A percentile compares a stretch with the other conserved stretches of the same genome.
Conservation (phyloP, 2,888 invertebrate genomes). For the Boloria selene region DNA sequence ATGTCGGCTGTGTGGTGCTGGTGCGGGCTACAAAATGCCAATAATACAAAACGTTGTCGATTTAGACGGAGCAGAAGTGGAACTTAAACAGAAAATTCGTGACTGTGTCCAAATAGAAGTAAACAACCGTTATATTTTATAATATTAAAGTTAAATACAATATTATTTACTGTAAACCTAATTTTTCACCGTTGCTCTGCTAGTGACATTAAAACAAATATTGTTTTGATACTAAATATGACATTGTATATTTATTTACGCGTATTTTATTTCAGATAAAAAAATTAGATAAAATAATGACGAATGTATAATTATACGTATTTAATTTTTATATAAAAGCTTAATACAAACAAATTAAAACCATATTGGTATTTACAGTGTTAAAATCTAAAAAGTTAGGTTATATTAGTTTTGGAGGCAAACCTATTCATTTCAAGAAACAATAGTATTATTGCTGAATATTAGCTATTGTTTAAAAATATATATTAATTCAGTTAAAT, state of each 20-base stretch:
- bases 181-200: background rate
- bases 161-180: background rate
- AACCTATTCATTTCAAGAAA: too few relatives aligned
- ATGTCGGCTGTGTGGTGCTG: constrained; percentile 76
- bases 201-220: background rate
- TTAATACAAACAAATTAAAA: too few relatives aligned
- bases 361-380: background rate
- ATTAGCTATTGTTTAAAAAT: background rate
- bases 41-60: constrained; percentile 70
- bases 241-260: background rate
- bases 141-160: background rate
- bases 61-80: constrained; percentile 56
- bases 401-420: constrained; percentile 1
- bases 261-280: too few relatives aligned
- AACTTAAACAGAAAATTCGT: constrained; percentile 68
- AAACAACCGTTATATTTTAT: constrained; percentile 27
- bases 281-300: too few relatives aligned
- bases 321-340: too few relatives aligned
- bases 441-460: too few relatives aligned
- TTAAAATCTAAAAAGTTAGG: constrained; percentile 11
- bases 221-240: constrained; percentile 12
- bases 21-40: constrained; percentile 79
- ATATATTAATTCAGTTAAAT: background rate
- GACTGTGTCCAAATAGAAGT: constrained; percentile 78
- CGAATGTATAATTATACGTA: too few relatives aligned